Evolutionary conservation across 2,113 vertebrate genomes (phyloP).

Genomic region (Prunella himalayana): DNA sequence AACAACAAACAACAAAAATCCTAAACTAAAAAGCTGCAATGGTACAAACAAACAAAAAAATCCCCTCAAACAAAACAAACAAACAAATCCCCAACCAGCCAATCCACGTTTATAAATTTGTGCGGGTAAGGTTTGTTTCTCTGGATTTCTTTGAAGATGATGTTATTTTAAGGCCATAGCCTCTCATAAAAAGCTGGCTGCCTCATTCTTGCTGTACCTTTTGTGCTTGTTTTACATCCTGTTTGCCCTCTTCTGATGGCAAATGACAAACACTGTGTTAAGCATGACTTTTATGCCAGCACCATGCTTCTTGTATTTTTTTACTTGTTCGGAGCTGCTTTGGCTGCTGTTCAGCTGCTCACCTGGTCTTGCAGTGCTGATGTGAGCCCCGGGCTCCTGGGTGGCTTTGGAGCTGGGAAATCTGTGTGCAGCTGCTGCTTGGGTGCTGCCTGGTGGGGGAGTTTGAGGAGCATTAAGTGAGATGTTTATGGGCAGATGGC

Average conservation of each 20-base stretch:
- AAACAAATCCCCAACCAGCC: background rate
- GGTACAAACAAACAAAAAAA: background rate
- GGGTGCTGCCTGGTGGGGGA: rapidly evolving
- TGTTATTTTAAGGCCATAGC: background rate
- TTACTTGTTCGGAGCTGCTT: background rate
- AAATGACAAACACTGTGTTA: background rate
- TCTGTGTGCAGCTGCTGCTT: background rate
- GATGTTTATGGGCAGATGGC: background rate
- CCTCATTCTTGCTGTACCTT: background rate
- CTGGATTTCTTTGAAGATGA: background rate
- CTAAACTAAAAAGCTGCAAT: background rate
- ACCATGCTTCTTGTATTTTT: background rate
- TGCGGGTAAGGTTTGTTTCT: background rate
- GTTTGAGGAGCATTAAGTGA: background rate
- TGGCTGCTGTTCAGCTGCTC: background rate
- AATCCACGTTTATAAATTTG: background rate
- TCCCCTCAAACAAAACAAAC: background rate
- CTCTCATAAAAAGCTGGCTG: background rate
- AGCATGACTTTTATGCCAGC: background rate
- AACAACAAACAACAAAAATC: background rate
- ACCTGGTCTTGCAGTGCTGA: background rate
- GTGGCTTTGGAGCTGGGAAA: background rate
- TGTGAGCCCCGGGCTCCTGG: rapidly evolving
- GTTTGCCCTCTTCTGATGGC: background rate
- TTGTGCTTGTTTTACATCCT: background rate